Evolutionary conservation across 2,797 vertebrate genomes (phyloP), one percentile per base, ranked within the genome.

Genomic region (Argentina silus): DNA sequence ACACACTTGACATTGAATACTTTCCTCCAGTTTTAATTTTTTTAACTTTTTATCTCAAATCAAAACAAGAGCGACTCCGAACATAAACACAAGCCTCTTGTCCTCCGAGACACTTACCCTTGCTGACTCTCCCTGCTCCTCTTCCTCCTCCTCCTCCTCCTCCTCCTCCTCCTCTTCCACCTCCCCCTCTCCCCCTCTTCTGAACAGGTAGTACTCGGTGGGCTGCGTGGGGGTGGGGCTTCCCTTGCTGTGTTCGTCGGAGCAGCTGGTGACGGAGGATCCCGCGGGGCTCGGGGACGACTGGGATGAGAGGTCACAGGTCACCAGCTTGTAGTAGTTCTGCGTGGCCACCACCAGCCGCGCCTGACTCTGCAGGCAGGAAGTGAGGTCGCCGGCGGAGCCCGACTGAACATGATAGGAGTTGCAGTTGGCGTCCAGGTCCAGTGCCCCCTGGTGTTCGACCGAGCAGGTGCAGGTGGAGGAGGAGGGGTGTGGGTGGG

Each of bases 301-400:
- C 80, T 98, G 97, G 51, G 97, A 97, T 8, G 97, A 98, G 60
- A 99, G 91, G 89, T 99, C 98, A 57, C 97, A 99, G 0, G 97
- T 98, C 74, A 99, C 98, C 86, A 99, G 90, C 78, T 98, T 99
- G 74, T 99, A 99, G 81, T 99, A 99, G 92, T 99, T 99, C 87
- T 99, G 98, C 10, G 97, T 98, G 91, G 98, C 95, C 75, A 98
- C 95, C 15, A 98, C 96, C 0, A 99, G 93, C 45, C 96, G 95
- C 0, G 97, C 98, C 82, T 96, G 95, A 90, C 97, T 99, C 90
- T 98, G 96, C 86, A 97, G 94, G 83, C 97, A 97, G 11, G 97
- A 94, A 0, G 94, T 94, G 15, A 96, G 91, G 70, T 97, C 96
- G 0, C 87, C 90, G 0, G 77, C 80, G 0, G 96, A 95, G 59